phyloP scores from a whole-genome alignment of 2,888 invertebrate genomes.

The Caenorhabditis virilis region DNA sequence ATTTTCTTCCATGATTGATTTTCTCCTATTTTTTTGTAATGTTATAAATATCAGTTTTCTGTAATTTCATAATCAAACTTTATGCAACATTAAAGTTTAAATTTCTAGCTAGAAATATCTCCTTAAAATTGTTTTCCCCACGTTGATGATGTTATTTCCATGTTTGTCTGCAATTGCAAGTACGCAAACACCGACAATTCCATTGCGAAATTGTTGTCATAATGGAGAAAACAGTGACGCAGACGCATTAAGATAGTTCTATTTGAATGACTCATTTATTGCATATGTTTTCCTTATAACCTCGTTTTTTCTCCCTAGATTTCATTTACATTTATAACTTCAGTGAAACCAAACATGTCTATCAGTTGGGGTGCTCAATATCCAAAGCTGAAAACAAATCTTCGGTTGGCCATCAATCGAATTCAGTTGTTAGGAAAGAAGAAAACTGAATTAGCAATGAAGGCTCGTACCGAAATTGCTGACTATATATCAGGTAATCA shows the following conservation, averaged over 20 bases:
- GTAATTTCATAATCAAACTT: too few species aligned
- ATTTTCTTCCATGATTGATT: too few species aligned
- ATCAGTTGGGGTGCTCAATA: constrained; percentile 86
- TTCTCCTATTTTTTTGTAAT: too few species aligned
- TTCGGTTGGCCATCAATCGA: constrained; percentile 88
- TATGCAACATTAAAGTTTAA: too few species aligned
- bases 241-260: background rate
- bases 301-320: background rate
- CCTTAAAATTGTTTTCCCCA: too few species aligned
- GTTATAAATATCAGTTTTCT: too few species aligned
- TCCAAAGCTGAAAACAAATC: constrained; percentile 90
- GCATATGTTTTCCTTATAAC: background rate
- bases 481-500: constrained; percentile 84
- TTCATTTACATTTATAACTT: background rate
- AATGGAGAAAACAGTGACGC: too few species aligned
- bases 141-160: too few species aligned
- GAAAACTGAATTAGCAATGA: constrained; percentile 93
- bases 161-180: too few species aligned
- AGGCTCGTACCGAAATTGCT: constrained; percentile 94
- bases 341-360: constrained; percentile 48
- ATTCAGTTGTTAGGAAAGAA: constrained; percentile 94
- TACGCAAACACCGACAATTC: too few species aligned
- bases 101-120: too few species aligned
- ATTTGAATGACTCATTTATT: background rate
- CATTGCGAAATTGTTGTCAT: too few species aligned